phyloP scores from a whole-genome alignment of 2,797 vertebrate genomes.

The Silurus lanzhouensis region DNA sequence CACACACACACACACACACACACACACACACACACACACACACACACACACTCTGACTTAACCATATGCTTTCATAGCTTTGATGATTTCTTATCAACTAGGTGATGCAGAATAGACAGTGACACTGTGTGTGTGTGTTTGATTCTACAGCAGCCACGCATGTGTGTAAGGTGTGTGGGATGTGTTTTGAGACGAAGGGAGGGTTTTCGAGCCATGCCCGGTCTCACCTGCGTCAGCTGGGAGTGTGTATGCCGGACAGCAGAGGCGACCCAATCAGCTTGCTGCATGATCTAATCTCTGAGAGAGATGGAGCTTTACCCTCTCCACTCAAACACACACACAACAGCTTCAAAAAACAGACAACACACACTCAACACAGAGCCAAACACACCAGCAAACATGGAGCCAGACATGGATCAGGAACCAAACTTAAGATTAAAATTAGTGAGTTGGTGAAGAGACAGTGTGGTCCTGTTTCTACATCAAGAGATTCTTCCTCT shows the following conservation, averaged over 20 bases:
- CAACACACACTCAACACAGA: constrained; percentile 41
- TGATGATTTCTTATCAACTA: background rate
- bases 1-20: background rate
- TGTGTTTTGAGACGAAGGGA: constrained; percentile 69
- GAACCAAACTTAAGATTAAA: constrained; percentile 55
- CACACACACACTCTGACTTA: background rate
- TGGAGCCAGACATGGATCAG: constrained; percentile 47
- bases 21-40: background rate
- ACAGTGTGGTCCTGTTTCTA: constrained; percentile 13
- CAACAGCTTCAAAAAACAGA: background rate
- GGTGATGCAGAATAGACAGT: background rate
- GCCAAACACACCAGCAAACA: constrained; percentile 37
- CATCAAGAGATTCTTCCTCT: constrained; percentile 38
- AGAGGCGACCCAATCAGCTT: constrained; percentile 73
- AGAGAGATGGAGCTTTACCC: constrained; percentile 62
- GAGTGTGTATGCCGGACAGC: constrained; percentile 69
- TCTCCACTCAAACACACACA: background rate
- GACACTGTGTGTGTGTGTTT: constrained; percentile 16
- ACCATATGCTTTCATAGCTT: background rate
- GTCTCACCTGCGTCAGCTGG: constrained; percentile 72
- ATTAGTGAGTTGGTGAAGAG: constrained; percentile 53
- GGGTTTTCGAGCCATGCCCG: constrained; percentile 77
- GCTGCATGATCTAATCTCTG: constrained; percentile 69
- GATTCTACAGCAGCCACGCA: constrained; percentile 50
- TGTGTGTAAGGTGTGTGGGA: constrained; percentile 72